Conservation (phyloP, 2,113 vertebrate species). For the Pituophis catenifer region DNA sequence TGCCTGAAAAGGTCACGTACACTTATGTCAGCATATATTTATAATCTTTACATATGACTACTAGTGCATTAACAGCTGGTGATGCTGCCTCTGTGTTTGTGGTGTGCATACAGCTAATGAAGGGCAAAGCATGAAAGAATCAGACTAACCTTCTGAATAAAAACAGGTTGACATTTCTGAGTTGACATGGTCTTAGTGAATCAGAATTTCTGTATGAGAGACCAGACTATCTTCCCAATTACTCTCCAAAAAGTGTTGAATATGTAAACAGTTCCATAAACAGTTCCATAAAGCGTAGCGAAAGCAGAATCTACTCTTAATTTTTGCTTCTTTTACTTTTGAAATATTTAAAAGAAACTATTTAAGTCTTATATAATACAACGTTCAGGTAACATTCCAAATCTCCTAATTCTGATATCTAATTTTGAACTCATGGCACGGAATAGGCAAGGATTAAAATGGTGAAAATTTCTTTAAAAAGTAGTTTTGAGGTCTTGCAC, state of each 20-base stretch:
- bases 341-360: slow-evolving; percentile 16
- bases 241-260: slow-evolving; percentile 18
- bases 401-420: background rate
- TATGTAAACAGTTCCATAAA: slow-evolving; percentile 17
- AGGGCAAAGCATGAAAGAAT: background rate
- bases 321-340: slow-evolving; percentile 37
- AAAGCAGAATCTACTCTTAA: background rate
- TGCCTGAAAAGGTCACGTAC: background rate
- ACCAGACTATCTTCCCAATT: slow-evolving; percentile 1
- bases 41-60: background rate
- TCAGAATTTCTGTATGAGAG: background rate
- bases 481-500: background rate
- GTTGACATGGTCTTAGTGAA: background rate
- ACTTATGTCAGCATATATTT: background rate
- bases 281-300: slow-evolving; percentile 6
- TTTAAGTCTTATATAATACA: background rate
- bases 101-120: background rate
- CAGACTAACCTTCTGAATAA: background rate
- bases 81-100: background rate
- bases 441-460: background rate
- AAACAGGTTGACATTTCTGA: background rate
- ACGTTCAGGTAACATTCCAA: background rate
- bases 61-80: background rate
- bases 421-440: background rate
- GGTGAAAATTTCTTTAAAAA: background rate